Conservation (phyloP, 2,888 invertebrate species). For the Barypeithes pellucidus region DNA sequence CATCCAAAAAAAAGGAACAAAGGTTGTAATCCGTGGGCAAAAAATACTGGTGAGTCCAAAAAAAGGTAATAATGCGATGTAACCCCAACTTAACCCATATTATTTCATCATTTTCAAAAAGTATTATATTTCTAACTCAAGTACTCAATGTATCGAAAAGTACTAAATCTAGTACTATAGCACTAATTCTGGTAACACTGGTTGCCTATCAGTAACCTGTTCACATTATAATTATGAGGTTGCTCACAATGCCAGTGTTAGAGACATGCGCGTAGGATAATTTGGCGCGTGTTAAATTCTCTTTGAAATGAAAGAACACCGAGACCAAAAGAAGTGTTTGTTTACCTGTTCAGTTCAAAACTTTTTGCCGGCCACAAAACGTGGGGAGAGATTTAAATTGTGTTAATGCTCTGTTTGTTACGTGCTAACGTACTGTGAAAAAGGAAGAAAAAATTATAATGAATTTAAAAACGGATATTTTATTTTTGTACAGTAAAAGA, state of each 20-base stretch:
- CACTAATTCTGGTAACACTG: too few species aligned
- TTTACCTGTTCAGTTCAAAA: slow-evolving; percentile 40
- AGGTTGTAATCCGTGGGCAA: too few species aligned
- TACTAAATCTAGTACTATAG: too few species aligned
- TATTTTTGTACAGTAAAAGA: slow-evolving; percentile 1
- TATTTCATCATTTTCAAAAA: too few species aligned
- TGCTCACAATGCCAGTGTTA: neutral
- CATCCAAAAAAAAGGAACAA: too few species aligned
- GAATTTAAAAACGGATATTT: slow-evolving; percentile 9
- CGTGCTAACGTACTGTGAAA: slow-evolving; percentile 28
- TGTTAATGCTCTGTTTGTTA: slow-evolving; percentile 30
- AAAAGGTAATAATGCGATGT: too few species aligned
- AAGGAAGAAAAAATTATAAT: slow-evolving; percentile 6
- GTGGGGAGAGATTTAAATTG: slow-evolving; percentile 19
- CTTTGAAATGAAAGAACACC: slow-evolving; percentile 26
- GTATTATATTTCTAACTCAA: too few species aligned
- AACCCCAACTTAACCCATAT: too few species aligned
- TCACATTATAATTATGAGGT: neutral
- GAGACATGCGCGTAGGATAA: slow-evolving; percentile 23
- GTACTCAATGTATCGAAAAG: too few species aligned
- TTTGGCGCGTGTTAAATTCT: slow-evolving; percentile 25
- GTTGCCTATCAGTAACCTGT: too few species aligned
- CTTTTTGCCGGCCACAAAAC: slow-evolving; percentile 27
- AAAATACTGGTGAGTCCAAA: too few species aligned
- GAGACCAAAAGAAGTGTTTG: slow-evolving; percentile 32